phyloP scores from a whole-genome alignment of 1,140 invertebrate species.

The Heliconius himera region DNA sequence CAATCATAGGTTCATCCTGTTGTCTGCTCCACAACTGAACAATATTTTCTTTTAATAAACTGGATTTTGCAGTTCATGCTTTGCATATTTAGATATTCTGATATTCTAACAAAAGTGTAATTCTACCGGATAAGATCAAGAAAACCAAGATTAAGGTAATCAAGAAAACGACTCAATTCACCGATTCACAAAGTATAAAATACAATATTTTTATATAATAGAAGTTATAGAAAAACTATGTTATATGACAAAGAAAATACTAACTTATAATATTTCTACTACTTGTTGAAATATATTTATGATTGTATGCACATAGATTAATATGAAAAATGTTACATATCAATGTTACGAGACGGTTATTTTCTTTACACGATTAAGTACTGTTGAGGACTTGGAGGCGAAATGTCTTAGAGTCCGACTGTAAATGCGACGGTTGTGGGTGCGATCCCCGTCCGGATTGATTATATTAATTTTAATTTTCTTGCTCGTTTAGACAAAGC shows the following conservation, averaged over 20 bases:
- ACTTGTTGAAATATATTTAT: too few species aligned
- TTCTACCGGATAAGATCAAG: constrained; percentile 9
- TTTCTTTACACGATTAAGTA: too few species aligned
- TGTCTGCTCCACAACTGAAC: background rate
- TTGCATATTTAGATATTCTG: constrained; percentile 14
- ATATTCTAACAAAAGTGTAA: constrained; percentile 13
- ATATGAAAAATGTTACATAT: too few species aligned
- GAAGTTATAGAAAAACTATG: background rate
- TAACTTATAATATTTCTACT: too few species aligned
- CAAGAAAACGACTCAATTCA: constrained; percentile 12
- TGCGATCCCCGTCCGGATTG: background rate
- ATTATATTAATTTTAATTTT: background rate
- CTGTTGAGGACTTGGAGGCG: too few species aligned
- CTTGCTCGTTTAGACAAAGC: background rate
- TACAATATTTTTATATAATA: background rate
- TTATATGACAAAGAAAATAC: background rate
- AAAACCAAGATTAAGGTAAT: background rate
- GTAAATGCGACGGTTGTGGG: too few species aligned
- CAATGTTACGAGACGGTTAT: too few species aligned
- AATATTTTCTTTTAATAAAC: constrained; percentile 10
- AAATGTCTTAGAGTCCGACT: too few species aligned
- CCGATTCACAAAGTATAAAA: background rate
- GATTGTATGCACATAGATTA: too few species aligned
- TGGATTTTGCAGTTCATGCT: constrained; percentile 10
- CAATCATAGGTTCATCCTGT: background rate